Evolutionary conservation across 2,113 vertebrate species (phyloP), one percentile per base, ranked within the genome.

Genomic region (Python bivittatus): DNA sequence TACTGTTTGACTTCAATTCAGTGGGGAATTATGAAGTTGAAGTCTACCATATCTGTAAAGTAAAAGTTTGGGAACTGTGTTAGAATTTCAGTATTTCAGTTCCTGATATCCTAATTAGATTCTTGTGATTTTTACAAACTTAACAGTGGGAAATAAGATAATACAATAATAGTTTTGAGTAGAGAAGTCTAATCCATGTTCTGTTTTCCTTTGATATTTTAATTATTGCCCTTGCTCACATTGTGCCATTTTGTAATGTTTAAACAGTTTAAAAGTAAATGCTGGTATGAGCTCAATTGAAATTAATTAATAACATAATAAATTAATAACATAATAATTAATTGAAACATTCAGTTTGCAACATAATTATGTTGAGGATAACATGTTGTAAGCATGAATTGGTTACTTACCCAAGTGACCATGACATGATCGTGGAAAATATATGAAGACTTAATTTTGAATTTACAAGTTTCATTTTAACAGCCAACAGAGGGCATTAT

Each of bases 391-490:
- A 53, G 44, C 38, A 86, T 38, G 38, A 58, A 27, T 52, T 53
- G 44, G 2, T 83, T 42, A 4, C 29, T 90, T 54, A 61, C 88
- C 33, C 20, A 79, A 38, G 15, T 4, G 0, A 72, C 33, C 20
- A 61, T 61, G 87, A 56, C 20, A 15, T 44, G n/a, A 84, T 54
- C 13, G 9, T 54, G 0, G n/a, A 38, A 79, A 79, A 79, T 33
- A 68, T 15, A 33, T 38, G 38, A 38, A 72, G 90, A 94, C 2
- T 84, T 86, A 92, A 79, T 84, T 64, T 12, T 27, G 58, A 93
- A 68, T 89, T 57, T 91, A 29, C 0, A 0, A 0, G 0, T n/a
- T 6, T 87, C 53, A 48, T 0, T 0, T 29, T 27, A 84, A 84
- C 20, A 88, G 38, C 86, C 86, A 29, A 93, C 92, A 87, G 90